These are phyloP conservation scores for Hippocampus guttulatus DNA, from an alignment of 2,113 vertebrate genomes.

Conservation along the genomic window DNA sequence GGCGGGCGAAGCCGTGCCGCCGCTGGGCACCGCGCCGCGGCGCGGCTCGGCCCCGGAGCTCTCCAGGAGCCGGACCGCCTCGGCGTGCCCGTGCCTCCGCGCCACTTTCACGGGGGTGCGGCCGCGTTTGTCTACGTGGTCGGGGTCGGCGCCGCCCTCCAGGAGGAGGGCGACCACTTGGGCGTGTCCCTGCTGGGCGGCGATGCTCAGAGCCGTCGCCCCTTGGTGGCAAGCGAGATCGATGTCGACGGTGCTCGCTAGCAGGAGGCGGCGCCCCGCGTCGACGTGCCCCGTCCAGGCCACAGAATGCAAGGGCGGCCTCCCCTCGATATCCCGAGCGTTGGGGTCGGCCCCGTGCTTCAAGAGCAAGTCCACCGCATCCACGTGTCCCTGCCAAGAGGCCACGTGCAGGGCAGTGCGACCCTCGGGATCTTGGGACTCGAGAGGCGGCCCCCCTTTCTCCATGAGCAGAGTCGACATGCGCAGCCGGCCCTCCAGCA, in stretches of 20 bases:
- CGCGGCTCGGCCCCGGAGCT: constrained; percentile 66
- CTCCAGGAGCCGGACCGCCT: constrained; percentile 70
- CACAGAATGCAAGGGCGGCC: constrained; percentile 74
- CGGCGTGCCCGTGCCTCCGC: constrained; percentile 62
- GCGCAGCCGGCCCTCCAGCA: constrained; percentile 65
- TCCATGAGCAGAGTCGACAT: constrained; percentile 71
- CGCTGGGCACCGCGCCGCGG: constrained; percentile 38
- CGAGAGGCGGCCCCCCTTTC: constrained; percentile 71
- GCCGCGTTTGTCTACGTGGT: constrained; percentile 71
- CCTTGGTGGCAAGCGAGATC: constrained; percentile 74
- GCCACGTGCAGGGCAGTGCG: constrained; percentile 76
- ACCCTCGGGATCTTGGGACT: constrained; percentile 73
- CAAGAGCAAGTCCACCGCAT: constrained; percentile 66
- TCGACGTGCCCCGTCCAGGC: constrained; percentile 73
- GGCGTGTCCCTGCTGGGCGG: constrained; percentile 73
- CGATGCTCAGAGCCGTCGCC: constrained; percentile 75
- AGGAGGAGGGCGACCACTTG: constrained; percentile 71
- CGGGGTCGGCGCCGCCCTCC: constrained; percentile 69
- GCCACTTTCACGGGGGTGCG: constrained; percentile 75
- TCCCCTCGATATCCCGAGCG: constrained; percentile 66
- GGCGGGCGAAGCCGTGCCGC: constrained; percentile 36
- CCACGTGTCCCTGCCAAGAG: constrained; percentile 72
- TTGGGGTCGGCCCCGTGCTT: constrained; percentile 71
- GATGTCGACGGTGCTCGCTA: constrained; percentile 47
- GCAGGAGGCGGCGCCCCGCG: constrained; percentile 62